Conservation (phyloP, 2,888 invertebrate genomes). For the Caenorhabditis sp. region DNA sequence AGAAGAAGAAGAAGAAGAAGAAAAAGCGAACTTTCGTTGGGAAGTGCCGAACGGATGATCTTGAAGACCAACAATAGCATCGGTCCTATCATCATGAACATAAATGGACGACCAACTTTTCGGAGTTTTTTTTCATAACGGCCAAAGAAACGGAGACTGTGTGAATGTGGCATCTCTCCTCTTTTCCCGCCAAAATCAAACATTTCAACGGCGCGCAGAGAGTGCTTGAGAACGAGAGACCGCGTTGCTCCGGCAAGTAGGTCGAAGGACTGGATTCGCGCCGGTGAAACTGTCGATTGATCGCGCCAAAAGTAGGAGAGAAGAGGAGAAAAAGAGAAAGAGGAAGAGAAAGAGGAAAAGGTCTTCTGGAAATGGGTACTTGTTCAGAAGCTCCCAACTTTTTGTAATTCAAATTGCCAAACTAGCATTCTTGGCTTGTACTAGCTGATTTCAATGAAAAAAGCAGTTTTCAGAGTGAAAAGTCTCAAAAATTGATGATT, state of each 20-base stretch:
- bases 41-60: too few species aligned
- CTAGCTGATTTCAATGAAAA: too few species aligned
- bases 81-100: not conserved
- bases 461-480: not conserved
- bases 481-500: not conserved
- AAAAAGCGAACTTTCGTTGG: too few species aligned
- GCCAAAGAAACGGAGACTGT: not conserved
- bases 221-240: conserved; percentile 10
- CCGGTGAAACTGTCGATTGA: conserved; percentile 1
- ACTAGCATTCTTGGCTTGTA: too few species aligned
- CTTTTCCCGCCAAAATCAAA: conserved; percentile 42
- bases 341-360: not conserved
- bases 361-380: too few species aligned
- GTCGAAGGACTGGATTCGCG: conserved; percentile 25
- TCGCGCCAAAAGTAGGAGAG: not conserved
- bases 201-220: conserved; percentile 34
- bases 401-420: too few species aligned
- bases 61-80: too few species aligned
- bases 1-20: too few species aligned
- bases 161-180: conserved; percentile 39
- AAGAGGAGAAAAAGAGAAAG: not conserved
- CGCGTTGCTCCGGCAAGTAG: conserved; percentile 19
- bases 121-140: too few species aligned
- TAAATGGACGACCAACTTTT: not conserved
- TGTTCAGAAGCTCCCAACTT: too few species aligned